Evolutionary conservation across 1,140 invertebrate genomes (phyloP).

Genomic region (Battus philenor): DNA sequence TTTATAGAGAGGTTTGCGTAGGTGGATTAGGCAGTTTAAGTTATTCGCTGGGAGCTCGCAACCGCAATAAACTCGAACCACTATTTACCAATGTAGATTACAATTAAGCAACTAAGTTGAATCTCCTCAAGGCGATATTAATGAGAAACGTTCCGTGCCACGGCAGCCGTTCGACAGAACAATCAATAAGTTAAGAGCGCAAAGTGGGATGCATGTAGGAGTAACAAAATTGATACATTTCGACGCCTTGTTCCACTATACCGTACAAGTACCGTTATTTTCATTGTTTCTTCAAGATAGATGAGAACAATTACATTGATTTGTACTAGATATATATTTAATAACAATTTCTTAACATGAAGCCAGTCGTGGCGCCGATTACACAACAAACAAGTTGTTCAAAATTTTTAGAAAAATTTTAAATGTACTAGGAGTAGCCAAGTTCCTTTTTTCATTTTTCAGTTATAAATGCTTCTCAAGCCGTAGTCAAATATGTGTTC

Average conservation of each 20-base stretch:
- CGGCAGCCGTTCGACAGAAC: conserved; percentile 13
- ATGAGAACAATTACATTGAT: too few species aligned
- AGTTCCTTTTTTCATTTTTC: too few species aligned
- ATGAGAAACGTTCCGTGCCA: conserved; percentile 17
- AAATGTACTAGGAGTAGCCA: too few species aligned
- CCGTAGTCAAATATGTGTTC: too few species aligned
- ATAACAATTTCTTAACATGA: too few species aligned
- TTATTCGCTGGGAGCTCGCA: conserved; percentile 31
- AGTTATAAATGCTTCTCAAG: too few species aligned
- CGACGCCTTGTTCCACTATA: conserved; percentile 36
- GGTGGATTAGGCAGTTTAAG: conserved; percentile 31
- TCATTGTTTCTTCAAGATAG: too few species aligned
- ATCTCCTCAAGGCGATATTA: conserved; percentile 22
- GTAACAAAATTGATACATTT: conserved; percentile 38
- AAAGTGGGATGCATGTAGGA: conserved; percentile 33
- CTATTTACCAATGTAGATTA: conserved; percentile 26
- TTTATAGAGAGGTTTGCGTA: conserved; percentile 35
- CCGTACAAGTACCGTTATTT: conserved; percentile 32
- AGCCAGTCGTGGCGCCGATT: too few species aligned
- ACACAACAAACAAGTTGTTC: too few species aligned
- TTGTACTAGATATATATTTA: too few species aligned
- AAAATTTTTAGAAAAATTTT: too few species aligned
- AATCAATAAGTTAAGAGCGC: conserved; percentile 18
- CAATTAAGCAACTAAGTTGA: conserved; percentile 28
- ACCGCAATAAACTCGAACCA: conserved; percentile 26